Base-by-base conservation (phyloP, 1,140 invertebrate species). In the Pseudobourletiella spinata region DNA sequence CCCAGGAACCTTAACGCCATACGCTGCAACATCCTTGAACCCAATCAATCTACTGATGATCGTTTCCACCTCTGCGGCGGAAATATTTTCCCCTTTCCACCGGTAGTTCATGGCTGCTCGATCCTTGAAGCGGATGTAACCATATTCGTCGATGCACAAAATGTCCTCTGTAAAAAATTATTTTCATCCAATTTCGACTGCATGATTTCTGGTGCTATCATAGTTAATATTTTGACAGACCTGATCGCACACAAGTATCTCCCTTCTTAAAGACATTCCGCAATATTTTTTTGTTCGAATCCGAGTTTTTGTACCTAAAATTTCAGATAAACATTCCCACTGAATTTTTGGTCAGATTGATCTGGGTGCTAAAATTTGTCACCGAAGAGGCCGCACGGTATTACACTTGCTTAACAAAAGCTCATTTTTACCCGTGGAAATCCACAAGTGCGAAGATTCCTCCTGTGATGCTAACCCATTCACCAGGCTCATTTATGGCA, bases 401-500 rank as follows among this genome's bases (percentile, higher is more conserved):
- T n/a, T n/a, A n/a, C n/a, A n/a, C n/a, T n/a, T n/a, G n/a, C n/a
- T n/a, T n/a, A n/a, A n/a, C n/a, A n/a, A n/a, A n/a, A n/a, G n/a
- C n/a, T n/a, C n/a, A n/a, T n/a, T 39, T 39, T 71, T 89, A 89
- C 16, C 96, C 89, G 48, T 89, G 78, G 72, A 87, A 91, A 43
- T 86, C 86, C 39, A 88, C 79, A 1, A 85, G 80, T 1, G 18
- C 84, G 82, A 16, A 88, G 80, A 66, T 99, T 98, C 79, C 95
- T 96, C 0, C 95, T n/a, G n/a, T n/a, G n/a, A n/a, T n/a, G n/a
- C n/a, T 96, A 44, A 99, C 88, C 72, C 99, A 91, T 59, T 96
- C 94, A 32, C 96, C 96, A 20, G 46, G 58, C 69, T 76, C 70
- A 82, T 82, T 85, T 54, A 86, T 81, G 72, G 83, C 75, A 72